These are phyloP conservation scores for Limnephilus auricula DNA, from an alignment of 2,888 invertebrate genomes.

Conservation along the genomic window DNA sequence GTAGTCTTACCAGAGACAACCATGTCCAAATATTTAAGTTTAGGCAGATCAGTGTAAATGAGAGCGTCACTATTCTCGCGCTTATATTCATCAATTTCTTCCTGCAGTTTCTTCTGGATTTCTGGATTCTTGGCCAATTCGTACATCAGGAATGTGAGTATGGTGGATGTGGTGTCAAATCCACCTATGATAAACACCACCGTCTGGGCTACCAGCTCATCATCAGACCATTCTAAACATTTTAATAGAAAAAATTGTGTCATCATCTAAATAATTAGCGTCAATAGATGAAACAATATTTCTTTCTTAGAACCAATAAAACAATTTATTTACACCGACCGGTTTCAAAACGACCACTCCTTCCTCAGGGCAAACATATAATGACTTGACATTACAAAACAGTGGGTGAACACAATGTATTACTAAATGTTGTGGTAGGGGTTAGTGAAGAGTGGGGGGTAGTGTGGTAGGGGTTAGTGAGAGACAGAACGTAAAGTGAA, in stretches of 20 bases:
- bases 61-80: slow-evolving; percentile 71
- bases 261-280: background rate
- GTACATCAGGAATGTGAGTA: slow-evolving; percentile 69
- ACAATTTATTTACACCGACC: no score
- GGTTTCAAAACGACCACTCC: no score
- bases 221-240: slow-evolving; percentile 68
- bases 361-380: no score
- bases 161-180: slow-evolving; percentile 70
- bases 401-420: no score
- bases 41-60: slow-evolving; percentile 72
- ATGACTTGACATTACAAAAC: no score
- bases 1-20: slow-evolving; percentile 71
- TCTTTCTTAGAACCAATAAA: no score
- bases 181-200: slow-evolving; percentile 71
- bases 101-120: slow-evolving; percentile 70
- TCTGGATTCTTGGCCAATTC: slow-evolving; percentile 71
- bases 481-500: no score
- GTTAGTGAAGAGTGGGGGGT: no score
- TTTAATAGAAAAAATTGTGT: background rate
- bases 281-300: background rate
- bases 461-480: no score
- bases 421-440: no score
- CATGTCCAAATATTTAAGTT: slow-evolving; percentile 74
- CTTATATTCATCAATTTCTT: slow-evolving; percentile 69
- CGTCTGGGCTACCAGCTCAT: slow-evolving; percentile 70